Conservation (phyloP, 1,140 invertebrate genomes). For the Drosophila tani region DNA sequence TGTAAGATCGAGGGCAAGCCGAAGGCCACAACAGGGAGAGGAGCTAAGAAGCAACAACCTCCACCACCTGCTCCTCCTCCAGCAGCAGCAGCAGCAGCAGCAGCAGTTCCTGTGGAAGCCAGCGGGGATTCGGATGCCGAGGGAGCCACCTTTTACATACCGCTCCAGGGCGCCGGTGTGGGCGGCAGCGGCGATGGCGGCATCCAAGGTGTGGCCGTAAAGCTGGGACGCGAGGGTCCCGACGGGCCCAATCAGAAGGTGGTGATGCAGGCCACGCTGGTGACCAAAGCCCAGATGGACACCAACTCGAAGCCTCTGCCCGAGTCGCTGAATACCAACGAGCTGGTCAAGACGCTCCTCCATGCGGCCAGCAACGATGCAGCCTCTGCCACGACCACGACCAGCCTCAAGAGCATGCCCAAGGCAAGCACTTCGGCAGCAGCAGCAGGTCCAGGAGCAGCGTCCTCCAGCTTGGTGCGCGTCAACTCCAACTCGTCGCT, state of each 20-base stretch:
- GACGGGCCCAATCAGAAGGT: conserved; percentile 88
- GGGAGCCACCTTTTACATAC: conserved; percentile 90
- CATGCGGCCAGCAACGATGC: conserved; percentile 64
- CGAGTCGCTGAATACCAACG: conserved; percentile 73
- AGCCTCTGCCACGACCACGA: conserved; percentile 48
- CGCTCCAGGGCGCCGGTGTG: conserved; percentile 87
- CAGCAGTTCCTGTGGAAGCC: conserved; percentile 21
- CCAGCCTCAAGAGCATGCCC: conserved; percentile 86
- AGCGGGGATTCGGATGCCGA: conserved; percentile 79
- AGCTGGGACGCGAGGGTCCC: conserved; percentile 88
- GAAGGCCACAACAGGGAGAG: conserved; percentile 43
- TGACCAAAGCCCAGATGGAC: conserved; percentile 87
- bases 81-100: conserved; percentile 16
- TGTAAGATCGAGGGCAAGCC: conserved; percentile 70
- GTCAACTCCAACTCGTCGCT: conserved; percentile 80
- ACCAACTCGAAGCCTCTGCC: conserved; percentile 84
- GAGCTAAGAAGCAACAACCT: conserved; percentile 58
- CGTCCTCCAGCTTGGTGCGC: conserved; percentile 54
- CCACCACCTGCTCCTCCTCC: not conserved
- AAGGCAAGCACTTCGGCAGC: conserved; percentile 82
- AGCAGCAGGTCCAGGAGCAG: conserved; percentile 13
- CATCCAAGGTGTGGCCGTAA: conserved; percentile 89
- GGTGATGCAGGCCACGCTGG: conserved; percentile 89
- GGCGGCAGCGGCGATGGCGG: conserved; percentile 85
- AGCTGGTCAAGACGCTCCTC: conserved; percentile 77